Evolutionary conservation across 1,140 invertebrate genomes (phyloP), one percentile per base, ranked within the genome.

Genomic region (Latrodectus geometricus): DNA sequence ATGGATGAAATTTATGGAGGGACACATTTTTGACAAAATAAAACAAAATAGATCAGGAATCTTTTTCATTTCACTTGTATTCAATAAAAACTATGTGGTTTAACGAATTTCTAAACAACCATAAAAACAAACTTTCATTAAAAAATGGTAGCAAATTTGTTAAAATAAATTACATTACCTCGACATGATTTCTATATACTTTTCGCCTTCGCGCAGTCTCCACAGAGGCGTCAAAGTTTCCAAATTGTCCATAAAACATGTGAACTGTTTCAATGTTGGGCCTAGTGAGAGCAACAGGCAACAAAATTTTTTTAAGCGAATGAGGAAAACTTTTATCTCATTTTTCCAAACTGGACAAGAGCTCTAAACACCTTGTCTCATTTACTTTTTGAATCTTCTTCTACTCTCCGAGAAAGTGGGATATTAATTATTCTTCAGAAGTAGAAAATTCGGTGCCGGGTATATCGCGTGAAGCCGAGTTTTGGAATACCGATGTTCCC

Each of bases 221-320:
- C 23, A n/a, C n/a, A n/a, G 50, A 70, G 68, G 65, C 75, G 12
- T 73, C 56, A 15, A 79, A 79, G 35, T 72, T 78, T 56, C 84
- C 84, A 48, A 86, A 86, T 12, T 86, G 84, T 70, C 84, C 84
- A 75, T 86, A 86, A 21, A 86, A 52, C 84, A 86, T 86, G 54
- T n/a, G 50, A 17, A 14, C 21, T 74, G 49, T 54, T 15, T 76
- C 0, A 8, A 8, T 56, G 35, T 76, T 48, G 21, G 20, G n/a
- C 15, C n/a, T 21, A n/a, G 9, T 9, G 72, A 52, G 9, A 23
- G 21, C 75, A 52, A 15, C 21, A 56, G 21, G 52, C n/a, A 61
- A 14, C 12, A n/a, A 49, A n/a, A 4, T 9, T 50, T 35, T 35
- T 35, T 35, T 35, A 35, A 3, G 35, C 35, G 35, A 35, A 35